Evolutionary conservation across 2,888 invertebrate genomes (phyloP), one percentile per base, ranked within the genome.

Genomic region (Falcaria lacertinaria): DNA sequence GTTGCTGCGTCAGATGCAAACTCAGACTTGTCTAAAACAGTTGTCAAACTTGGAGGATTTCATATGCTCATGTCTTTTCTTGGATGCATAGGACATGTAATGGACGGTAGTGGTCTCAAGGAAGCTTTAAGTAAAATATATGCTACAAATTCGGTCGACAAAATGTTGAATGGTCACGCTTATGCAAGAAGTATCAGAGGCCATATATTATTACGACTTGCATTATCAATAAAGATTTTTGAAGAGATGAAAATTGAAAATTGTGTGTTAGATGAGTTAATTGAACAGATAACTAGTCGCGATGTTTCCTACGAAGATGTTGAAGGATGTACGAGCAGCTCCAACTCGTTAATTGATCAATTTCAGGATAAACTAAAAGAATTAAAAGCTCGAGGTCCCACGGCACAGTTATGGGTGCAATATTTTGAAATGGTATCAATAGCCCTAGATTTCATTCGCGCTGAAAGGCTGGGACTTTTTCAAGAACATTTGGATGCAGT

Each of bases 401-500:
- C 65, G 5, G 64, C 66, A 48, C 50, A 65, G 42, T 57, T 74
- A 42, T 73, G 71, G 69, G 55, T 65, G 38, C 65, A 64, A 56
- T 74, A 74, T 56, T 64, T 62, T 48, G 43, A 59, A 50, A 69
- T 69, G 67, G 60, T 72, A 40, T 50, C 65, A 41, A 54, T 75
- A 46, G 62, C 60, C 7, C 36, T 39, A 44, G 49, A 69, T 15
- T 70, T 54, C 17, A 52, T 67, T 41, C 43, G 54, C 16, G 66
- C 67, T 47, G 64, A 64, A 53, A 48, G 68, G 33, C 28, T 57
- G 38, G 68, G 54, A 32, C 16, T 39, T 42, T 63, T 25, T 6
- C 7, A 63, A n/a, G n/a, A n/a, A n/a, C n/a, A n/a, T n/a, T n/a
- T n/a, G n/a, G n/a, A n/a, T n/a, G n/a, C n/a, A n/a, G n/a, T n/a